Conservation (phyloP, 2,797 vertebrate species). For the Luscinia megarhynchos region DNA sequence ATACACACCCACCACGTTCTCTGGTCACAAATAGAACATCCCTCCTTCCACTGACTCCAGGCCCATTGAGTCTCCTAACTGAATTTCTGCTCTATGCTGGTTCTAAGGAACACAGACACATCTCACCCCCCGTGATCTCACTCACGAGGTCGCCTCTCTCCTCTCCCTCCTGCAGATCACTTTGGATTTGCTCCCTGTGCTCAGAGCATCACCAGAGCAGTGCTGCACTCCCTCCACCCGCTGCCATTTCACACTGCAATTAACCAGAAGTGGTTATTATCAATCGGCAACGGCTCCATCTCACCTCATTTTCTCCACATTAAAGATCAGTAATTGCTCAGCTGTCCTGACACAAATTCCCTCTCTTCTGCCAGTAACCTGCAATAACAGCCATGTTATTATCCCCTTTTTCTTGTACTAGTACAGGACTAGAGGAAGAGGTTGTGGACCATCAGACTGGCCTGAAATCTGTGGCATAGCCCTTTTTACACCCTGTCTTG, state of each 20-base stretch:
- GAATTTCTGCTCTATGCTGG: not conserved
- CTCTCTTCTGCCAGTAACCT: not conserved
- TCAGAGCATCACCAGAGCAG: not conserved
- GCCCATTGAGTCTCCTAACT: accelerated
- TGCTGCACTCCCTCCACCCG: accelerated
- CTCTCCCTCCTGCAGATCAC: not conserved
- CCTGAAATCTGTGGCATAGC: accelerated
- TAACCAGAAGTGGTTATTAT: not conserved
- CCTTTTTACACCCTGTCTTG: not conserved
- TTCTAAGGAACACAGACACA: not conserved
- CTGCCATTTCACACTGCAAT: not conserved
- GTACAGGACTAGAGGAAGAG: not conserved
- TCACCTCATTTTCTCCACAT: not conserved
- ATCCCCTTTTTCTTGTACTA: not conserved
- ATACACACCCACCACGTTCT: accelerated
- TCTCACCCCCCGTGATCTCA: not conserved
- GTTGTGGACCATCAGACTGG: too few relatives aligned
- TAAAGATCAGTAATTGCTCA: not conserved
- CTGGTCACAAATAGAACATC: accelerated
- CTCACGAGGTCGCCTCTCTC: accelerated
- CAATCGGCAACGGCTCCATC: accelerated
- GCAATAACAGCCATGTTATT: accelerated
- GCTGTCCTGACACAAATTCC: not conserved
- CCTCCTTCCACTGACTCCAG: not conserved
- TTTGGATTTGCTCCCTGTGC: not conserved